Percentiles rank a stretch among this genome's conserved stretches.
These are phyloP conservation scores for Ictalurus punctatus DNA, from an alignment of 2,113 vertebrate genomes.

Conservation along the genomic window DNA sequence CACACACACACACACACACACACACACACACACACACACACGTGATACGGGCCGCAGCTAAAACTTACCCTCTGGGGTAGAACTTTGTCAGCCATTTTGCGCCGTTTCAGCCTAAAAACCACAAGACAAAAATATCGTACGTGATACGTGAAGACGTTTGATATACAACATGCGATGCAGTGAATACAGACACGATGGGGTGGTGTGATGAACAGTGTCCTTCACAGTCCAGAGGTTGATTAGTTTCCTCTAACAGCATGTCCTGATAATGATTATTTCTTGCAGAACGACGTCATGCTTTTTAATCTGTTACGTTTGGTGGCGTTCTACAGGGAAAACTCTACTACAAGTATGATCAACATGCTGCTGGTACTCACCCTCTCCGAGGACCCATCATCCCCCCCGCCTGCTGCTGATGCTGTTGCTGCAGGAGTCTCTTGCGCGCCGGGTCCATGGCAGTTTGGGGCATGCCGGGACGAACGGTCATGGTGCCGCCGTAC, in stretches of 20 bases:
- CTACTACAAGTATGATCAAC: background rate
- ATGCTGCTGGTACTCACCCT: conserved; percentile 76
- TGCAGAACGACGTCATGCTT: no score
- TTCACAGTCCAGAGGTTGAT: background rate
- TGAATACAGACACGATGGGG: background rate
- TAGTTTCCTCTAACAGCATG: background rate
- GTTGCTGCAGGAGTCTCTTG: conserved; percentile 86
- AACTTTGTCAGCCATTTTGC: conserved; percentile 99
- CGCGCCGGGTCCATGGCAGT: conserved; percentile 86
- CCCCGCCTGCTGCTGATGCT: conserved; percentile 78
- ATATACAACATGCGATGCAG: background rate
- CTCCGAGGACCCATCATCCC: conserved; percentile 77
- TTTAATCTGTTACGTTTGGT: background rate
- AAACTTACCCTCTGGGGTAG: conserved; percentile 92
- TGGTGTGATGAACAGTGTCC: background rate
- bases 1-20: background rate
- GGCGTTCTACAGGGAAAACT: no score
- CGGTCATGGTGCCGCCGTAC: conserved; percentile 78
- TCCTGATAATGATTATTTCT: background rate
- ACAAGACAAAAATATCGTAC: background rate
- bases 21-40: background rate
- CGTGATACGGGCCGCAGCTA: background rate
- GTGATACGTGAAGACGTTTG: background rate
- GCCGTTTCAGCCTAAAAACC: conserved; percentile 84
- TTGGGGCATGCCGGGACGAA: conserved; percentile 86